Conservation (phyloP, 2,113 vertebrate species). For the Meriones unguiculatus region DNA sequence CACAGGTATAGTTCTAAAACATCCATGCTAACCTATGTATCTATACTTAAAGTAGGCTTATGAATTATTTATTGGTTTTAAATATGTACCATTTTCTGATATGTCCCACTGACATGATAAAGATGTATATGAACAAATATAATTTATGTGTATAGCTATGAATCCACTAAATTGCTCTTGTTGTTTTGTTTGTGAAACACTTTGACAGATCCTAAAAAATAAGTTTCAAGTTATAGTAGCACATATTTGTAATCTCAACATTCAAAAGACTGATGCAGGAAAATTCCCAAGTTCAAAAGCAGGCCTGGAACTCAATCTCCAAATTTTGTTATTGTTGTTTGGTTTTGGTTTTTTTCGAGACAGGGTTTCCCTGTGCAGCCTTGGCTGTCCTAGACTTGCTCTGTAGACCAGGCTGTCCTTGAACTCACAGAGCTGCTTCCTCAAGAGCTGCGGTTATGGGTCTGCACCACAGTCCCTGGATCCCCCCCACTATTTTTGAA, state of each 20-base stretch:
- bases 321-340: no score
- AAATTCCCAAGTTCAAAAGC: not conserved
- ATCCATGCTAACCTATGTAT: conserved; percentile 22
- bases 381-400: no score
- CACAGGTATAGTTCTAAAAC: conserved; percentile 31
- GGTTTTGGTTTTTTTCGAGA: no score
- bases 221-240: not conserved
- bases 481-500: not conserved
- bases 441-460: no score
- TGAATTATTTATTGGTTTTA: conserved; percentile 38
- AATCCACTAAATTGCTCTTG: conserved; percentile 11
- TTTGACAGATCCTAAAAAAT: conserved; percentile 34
- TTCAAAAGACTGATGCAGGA: not conserved
- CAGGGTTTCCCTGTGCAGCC: no score
- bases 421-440: no score
- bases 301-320: not conserved
- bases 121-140: conserved; percentile 3
- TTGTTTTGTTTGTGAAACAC: conserved; percentile 54
- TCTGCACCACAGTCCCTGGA: no score
- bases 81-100: conserved; percentile 40
- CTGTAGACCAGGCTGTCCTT: no score
- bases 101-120: not conserved
- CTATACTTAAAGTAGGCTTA: conserved; percentile 29
- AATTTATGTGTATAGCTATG: conserved; percentile 34
- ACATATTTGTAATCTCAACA: not conserved